Evolutionary conservation across 2,113 vertebrate genomes (phyloP), one percentile per base, ranked within the genome.

Genomic region (Arenaria interpres): DNA sequence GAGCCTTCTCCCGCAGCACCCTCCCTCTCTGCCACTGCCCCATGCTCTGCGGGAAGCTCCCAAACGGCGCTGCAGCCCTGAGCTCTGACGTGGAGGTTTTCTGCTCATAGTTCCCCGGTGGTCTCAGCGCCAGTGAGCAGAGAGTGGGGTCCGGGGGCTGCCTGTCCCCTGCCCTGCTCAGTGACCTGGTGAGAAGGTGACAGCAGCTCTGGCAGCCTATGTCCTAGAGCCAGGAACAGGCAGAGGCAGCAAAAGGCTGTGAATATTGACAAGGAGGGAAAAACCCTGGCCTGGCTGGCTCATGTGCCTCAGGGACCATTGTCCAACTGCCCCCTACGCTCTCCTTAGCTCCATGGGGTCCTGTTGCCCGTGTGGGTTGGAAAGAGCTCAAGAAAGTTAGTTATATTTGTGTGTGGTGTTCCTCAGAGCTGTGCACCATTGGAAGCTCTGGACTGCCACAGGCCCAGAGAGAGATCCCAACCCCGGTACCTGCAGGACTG

Each of bases 251-350:
- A 19, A 68, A 54, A 39, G 57, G n/a, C 66, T 19, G 14, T 28
- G 12, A 37, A 15, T 33, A 23, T 62, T 54, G 22, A 8, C 33
- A 23, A 62, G 75, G 33, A 69, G 10, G 53, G 15, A 50, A 57
- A 14, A 43, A 3, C 11, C 22, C 22, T 54, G 12, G 18, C 9
- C 46, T 39, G 56, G 33, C 39, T 46, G 27, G 53, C 37, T 28
- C 14, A 0, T 4, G 41, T 30, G 19, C n/a, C 30, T 18, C 12
- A 6, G n/a, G 23, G 5, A 15, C 23, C 3, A 0, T 14, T 25
- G 35, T 24, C 50, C 30, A 10, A 7, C 66, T 14, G n/a, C 41
- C 75, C 57, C n/a, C 48, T 27, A 7, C 14, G 5, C 15, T 15
- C 24, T 30, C 15, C 6, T 33, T 46, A 69, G 14, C 46, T 27